These are phyloP conservation scores for Polypterus bichir DNA, from an alignment of 2,113 vertebrate genomes.

Conservation along the genomic window DNA sequence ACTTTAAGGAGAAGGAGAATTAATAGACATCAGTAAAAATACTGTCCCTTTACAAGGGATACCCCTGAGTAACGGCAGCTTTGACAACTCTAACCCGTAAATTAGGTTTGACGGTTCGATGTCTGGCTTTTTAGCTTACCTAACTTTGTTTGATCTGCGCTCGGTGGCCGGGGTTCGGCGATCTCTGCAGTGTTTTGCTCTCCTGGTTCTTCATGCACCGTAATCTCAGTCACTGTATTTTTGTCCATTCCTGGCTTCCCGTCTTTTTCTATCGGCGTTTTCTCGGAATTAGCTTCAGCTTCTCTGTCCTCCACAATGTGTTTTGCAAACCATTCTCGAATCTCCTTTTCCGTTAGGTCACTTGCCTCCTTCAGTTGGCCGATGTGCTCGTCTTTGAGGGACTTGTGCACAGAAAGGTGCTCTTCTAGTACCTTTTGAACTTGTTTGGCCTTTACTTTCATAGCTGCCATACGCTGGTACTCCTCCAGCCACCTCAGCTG, in stretches of 20 bases:
- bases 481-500: slow-evolving; percentile 90
- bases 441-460: slow-evolving; percentile 42
- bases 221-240: neutral
- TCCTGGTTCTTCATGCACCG: neutral
- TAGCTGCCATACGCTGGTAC: slow-evolving; percentile 62
- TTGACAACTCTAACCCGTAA: too few species aligned
- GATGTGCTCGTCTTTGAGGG: slow-evolving; percentile 62
- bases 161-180: slow-evolving; percentile 19
- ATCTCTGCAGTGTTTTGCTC: slow-evolving; percentile 16
- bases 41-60: too few species aligned
- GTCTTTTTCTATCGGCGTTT: slow-evolving; percentile 26
- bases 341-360: slow-evolving; percentile 62
- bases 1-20: too few species aligned
- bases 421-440: slow-evolving; percentile 54
- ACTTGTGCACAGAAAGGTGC: slow-evolving; percentile 55
- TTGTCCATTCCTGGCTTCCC: slow-evolving; percentile 27
- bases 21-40: too few species aligned
- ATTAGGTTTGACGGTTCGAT: too few species aligned
- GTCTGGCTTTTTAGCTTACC: slow-evolving; percentile 24
- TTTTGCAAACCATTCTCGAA: slow-evolving; percentile 69
- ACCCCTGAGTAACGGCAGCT: too few species aligned
- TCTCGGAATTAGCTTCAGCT: neutral
- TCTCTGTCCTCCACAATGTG: slow-evolving; percentile 18
- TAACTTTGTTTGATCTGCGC: slow-evolving; percentile 18
- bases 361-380: slow-evolving; percentile 57